A percentile compares a stretch with the other conserved stretches of the same genome.
phyloP scores from a whole-genome alignment of 2,113 vertebrate species.

The Rhabdornis inornatus region DNA sequence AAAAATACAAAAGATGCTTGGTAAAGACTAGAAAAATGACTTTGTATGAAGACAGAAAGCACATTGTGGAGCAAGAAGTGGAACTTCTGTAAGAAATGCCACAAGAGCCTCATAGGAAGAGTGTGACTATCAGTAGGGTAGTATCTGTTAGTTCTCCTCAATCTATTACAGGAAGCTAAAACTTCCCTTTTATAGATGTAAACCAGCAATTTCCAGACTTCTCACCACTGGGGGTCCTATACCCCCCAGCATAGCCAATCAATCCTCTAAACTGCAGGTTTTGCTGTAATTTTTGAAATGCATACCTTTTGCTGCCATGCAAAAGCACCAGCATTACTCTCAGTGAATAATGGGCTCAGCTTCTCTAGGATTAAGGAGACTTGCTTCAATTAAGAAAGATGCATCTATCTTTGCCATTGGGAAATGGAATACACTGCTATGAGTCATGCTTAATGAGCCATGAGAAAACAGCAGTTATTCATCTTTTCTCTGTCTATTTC shows the following conservation, averaged over 20 bases:
- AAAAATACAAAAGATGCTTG: not conserved
- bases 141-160: not conserved
- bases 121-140: not conserved
- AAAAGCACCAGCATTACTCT: not conserved
- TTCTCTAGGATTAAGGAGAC: not conserved
- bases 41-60: not conserved
- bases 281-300: not conserved
- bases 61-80: not conserved
- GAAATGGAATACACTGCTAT: slow-evolving; percentile 16
- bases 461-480: slow-evolving; percentile 7
- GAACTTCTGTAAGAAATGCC: not conserved
- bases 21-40: not conserved
- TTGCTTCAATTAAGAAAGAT: slow-evolving; percentile 43
- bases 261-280: not conserved
- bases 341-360: not conserved
- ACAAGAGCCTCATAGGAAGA: not conserved
- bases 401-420: slow-evolving; percentile 33
- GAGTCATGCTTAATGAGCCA: not conserved
- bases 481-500: not conserved
- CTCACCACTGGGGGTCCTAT: not conserved
- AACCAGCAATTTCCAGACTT: not conserved
- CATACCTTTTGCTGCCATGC: not conserved
- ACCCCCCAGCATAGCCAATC: not conserved
- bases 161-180: not conserved
- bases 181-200: not conserved